Percentiles rank a stretch among this genome's conserved stretches.
These are phyloP conservation scores for Morone saxatilis DNA, from an alignment of 2,113 vertebrate genomes.

Conservation along the genomic window DNA sequence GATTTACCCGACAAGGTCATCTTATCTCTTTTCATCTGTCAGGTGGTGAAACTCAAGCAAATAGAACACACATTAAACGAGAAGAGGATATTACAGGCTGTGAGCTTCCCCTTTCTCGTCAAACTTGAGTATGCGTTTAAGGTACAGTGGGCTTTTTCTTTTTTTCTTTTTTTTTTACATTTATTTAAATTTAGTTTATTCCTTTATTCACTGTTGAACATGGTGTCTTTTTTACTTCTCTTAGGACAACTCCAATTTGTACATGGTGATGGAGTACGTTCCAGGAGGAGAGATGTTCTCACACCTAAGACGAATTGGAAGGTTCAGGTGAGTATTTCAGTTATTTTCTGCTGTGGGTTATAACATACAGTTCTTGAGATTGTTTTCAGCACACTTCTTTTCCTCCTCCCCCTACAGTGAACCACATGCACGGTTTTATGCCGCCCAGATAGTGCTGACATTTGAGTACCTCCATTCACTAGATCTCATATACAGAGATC, in stretches of 20 bases:
- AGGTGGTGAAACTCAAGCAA: conserved; percentile 99
- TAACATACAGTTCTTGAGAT: not conserved
- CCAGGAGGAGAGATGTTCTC: conserved; percentile 99
- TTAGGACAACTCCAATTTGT: conserved; percentile 99
- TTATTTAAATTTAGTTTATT: not conserved
- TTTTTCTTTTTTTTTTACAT: not conserved
- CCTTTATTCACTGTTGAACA: not conserved
- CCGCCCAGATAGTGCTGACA: conserved; percentile 98
- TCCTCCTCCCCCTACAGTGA: conserved; percentile 84
- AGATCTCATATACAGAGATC: conserved; percentile 99
- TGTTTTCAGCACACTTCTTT: not conserved
- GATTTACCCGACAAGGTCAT: conserved; percentile 38
- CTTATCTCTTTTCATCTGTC: conserved; percentile 53
- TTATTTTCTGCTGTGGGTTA: not conserved
- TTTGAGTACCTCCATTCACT: conserved; percentile 99
- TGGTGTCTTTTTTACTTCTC: not conserved
- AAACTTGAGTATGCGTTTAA: conserved; percentile 98
- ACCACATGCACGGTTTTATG: conserved; percentile 98
- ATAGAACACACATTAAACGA: conserved; percentile 99
- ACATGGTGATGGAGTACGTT: conserved; percentile 99
- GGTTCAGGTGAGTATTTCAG: conserved; percentile 90
- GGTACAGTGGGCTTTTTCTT: conserved; percentile 79
- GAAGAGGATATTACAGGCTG: conserved; percentile 99
- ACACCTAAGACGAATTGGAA: conserved; percentile 98
- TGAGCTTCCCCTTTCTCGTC: conserved; percentile 98